Base-by-base conservation (phyloP, 2,888 invertebrate genomes). In the Tethea ocularis region DNA sequence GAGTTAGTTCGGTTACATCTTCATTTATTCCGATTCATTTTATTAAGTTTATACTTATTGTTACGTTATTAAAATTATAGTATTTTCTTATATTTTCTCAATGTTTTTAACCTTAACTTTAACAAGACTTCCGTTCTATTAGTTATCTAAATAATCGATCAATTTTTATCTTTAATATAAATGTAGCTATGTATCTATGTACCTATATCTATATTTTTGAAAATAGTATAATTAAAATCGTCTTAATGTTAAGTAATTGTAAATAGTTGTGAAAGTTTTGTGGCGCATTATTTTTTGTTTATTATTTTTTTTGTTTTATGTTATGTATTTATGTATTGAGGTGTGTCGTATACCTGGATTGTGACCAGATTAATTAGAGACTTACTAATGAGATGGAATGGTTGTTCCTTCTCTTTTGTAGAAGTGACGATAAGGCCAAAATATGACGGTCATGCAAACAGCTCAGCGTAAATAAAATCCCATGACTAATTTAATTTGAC, bases 201-300 rank as follows among this genome's bases (percentile, higher is more conserved):
- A 91, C 82, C 86, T 90, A 90, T 88, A 89, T 87, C 87, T 90
- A 90, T 91, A 90, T 89, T 89, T 90, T 90, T 89, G 78, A 89
- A 87, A 82, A 89, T 89, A 89, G 88, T 84, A 54, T 54, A 80
- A 87, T 83, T 87, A 88, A 84, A 86, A 80, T 77, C 80, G 83
- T 89, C 86, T 86, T 88, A 88, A 82, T 80, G 72, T 77, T 90
- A 90, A 87, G 88, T 89, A 87, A 86, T 64, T 91, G 46, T 91
- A 92, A 82, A 92, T 91, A 91, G 87, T 91, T 74, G 89, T 90
- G 91, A 87, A 89, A 86, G 89, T 88, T 91, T 88, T 91, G 91
- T 92, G 89, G 90, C 92, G 90, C 85, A 89, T 91, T 90, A 78
- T 83, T 79, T 88, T 88, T 84, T 87, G 80, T 87, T 86, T 82